Conservation (phyloP, 2,113 vertebrate species). For the Urocynchramus pylzowi region DNA sequence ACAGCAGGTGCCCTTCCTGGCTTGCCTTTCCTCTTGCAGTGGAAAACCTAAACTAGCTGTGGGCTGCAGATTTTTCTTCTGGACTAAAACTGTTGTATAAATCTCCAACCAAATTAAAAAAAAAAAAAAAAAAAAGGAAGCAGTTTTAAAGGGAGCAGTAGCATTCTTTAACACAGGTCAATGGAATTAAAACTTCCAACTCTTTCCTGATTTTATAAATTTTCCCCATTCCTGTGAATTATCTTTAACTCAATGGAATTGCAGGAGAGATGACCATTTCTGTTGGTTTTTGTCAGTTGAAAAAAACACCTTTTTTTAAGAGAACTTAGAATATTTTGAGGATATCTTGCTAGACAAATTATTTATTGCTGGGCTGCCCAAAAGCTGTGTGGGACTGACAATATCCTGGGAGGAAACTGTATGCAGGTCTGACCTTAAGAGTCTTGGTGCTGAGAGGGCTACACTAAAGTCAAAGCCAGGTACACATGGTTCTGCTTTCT, state of each 20-base stretch:
- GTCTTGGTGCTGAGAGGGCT: background rate
- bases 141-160: background rate
- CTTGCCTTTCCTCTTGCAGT: background rate
- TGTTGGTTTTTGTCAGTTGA: background rate
- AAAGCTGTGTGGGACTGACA: background rate
- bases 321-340: background rate
- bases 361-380: background rate
- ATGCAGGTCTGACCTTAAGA: background rate
- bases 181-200: background rate
- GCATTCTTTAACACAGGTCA: fast-evolving
- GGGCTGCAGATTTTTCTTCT: background rate
- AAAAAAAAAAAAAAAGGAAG: fast-evolving
- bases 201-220: background rate
- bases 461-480: background rate
- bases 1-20: background rate
- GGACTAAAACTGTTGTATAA: background rate
- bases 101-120: background rate
- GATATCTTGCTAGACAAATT: background rate
- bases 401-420: background rate
- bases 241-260: background rate
- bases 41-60: background rate
- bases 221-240: background rate
- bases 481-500: background rate
- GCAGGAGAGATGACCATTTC: background rate
- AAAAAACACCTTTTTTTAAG: background rate